Conservation (phyloP, 2,113 vertebrate genomes). For the Thermophis baileyi region DNA sequence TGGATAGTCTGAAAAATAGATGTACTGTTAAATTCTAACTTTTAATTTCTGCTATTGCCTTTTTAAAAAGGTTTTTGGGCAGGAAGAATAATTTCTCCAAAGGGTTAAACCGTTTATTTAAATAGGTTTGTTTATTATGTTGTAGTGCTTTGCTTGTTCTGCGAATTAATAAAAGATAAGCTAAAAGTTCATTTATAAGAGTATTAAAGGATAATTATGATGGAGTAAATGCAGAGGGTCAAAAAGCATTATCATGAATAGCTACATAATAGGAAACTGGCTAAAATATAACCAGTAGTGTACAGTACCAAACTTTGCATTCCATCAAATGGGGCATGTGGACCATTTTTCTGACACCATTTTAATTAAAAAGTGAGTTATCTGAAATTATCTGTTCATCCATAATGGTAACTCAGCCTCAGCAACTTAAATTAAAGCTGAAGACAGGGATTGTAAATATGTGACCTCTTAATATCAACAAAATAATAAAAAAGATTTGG, state of each 20-base stretch:
- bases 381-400: conserved; percentile 23
- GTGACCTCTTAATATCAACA: conserved; percentile 80
- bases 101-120: conserved; percentile 78
- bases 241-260: conserved; percentile 76
- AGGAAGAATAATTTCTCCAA: conserved; percentile 35
- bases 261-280: conserved; percentile 72
- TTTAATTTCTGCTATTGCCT: not conserved
- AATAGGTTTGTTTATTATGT: conserved; percentile 74
- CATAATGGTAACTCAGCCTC: conserved; percentile 52
- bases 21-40: not conserved
- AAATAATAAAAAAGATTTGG: conserved; percentile 78
- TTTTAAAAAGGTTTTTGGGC: conserved; percentile 46
- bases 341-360: not conserved
- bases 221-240: conserved; percentile 77
- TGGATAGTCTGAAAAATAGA: conserved; percentile 6
- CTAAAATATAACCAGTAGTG: conserved; percentile 56
- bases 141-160: conserved; percentile 70
- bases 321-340: not conserved
- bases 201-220: conserved; percentile 86
- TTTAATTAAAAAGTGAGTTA: conserved; percentile 48
- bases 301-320: conserved; percentile 30
- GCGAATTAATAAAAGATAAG: conserved; percentile 82
- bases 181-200: conserved; percentile 84
- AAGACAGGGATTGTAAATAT: conserved; percentile 63
- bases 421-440: conserved; percentile 73